Evolutionary conservation across 2,113 vertebrate genomes (phyloP), one percentile per base, ranked within the genome.

Genomic region (Cottus gobio): DNA sequence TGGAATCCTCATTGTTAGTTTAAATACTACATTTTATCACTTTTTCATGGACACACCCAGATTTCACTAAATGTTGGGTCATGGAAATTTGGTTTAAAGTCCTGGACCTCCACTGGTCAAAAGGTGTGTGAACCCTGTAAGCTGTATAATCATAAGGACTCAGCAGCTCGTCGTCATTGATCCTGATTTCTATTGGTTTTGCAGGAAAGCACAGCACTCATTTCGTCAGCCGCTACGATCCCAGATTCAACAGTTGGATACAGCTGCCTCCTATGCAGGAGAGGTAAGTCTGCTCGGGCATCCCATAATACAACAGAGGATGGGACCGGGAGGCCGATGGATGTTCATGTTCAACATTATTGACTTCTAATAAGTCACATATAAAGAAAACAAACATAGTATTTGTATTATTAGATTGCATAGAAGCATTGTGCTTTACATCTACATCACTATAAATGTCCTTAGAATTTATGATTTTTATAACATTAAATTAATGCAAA

Each of bases 191-290:
- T 75, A 0, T 84, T 28, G 84, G 54, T 61, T 79, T 83, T 63
- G 7, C 95, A 99, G 98, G 98, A 90, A 99, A 99, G 88, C 98
- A 99, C 94, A 99, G 98, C 93, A 99, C 98, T 86, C 97, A 99
- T 91, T 99, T 99, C 95, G 98, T 99, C 87, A 99, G 98, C 90
- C 96, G 98, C 81, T 99, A 99, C 63, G 98, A 99, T 93, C 98
- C 98, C 70, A 96, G 98, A 89, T 99, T 99, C 96, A 99, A 99
- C 94, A 99, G 97, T 87, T 99, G 98, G 98, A 99, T 99, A 90
- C 98, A 99, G 92, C 94, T 99, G 88, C 98, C 98, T 50, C 98
- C 98, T 39, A 99, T 99, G 98, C 98, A 99, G 94, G 98, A 99
- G 94, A 97, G 98, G 98, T 99, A 54, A 96, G 83, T 54, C 8